Evolutionary conservation across 2,113 vertebrate genomes (phyloP).

Genomic region (Strix aluco): DNA sequence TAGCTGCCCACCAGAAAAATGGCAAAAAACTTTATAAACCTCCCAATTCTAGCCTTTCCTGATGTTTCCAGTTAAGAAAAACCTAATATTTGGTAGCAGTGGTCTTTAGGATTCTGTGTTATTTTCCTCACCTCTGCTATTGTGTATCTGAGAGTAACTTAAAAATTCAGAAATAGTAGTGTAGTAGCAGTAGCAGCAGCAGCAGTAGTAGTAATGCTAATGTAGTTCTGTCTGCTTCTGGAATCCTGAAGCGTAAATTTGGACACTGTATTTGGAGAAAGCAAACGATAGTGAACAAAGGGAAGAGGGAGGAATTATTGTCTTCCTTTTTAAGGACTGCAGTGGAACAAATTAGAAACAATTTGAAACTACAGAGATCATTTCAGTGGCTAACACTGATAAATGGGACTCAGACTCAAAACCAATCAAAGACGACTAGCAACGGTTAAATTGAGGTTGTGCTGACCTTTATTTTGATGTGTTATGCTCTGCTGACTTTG

Average conservation of each 20-base stretch:
- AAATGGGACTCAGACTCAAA: slow-evolving; percentile 13
- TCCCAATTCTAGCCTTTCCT: neutral
- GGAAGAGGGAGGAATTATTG: neutral
- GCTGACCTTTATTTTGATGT: slow-evolving; percentile 52
- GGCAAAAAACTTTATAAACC: neutral
- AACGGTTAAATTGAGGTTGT: neutral
- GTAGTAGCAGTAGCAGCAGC: neutral
- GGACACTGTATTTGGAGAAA: neutral
- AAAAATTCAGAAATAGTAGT: neutral
- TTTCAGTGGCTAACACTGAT: neutral
- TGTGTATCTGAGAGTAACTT: neutral
- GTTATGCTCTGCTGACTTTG: slow-evolving; percentile 13
- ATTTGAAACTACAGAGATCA: neutral
- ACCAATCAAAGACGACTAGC: neutral
- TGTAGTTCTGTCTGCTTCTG: neutral
- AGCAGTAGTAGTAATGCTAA: neutral
- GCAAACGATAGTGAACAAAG: neutral
- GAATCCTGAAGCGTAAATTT: neutral
- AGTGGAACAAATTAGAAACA: neutral
- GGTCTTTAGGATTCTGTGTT: neutral
- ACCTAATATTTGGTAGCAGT: neutral
- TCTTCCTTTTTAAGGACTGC: neutral
- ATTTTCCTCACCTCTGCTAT: neutral
- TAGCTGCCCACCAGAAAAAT: neutral
- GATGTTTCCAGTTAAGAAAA: neutral